Base-by-base conservation (phyloP, 2,113 vertebrate species). In the Nannospalax galili region DNA sequence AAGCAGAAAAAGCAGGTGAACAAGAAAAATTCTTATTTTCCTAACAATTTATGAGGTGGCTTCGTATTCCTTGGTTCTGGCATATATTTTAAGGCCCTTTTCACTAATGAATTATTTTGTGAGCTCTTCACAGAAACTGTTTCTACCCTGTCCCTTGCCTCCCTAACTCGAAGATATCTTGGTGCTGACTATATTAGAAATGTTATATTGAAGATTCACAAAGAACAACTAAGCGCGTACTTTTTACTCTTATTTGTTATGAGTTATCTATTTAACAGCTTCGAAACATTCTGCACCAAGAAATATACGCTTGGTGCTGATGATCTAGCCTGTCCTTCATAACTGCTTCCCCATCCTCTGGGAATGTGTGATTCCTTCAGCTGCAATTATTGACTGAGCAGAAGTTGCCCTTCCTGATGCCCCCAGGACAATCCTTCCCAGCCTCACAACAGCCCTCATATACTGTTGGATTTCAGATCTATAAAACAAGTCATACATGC, bases 11-110 rank as follows among this genome's bases (percentile, higher is more conserved):
- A n/a, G n/a, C n/a, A n/a, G 69, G 45, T 19, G 37, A 73, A 90
- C 11, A 67, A 1, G 72, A 82, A 19, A 82, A 37, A 48, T 56
- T 60, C 17, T 73, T 65, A 30, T 62, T 89, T 92, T 77, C 35
- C 24, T 60, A 40, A 35, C 81, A 74, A 84, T 48, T 62, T 70
- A 26, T 48, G 32, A 87, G 30, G 22, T 35, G 22, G 7, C 12
- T 89, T 89, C n/a, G 24, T 22, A 14, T n/a, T 80, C 5, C 74
- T 69, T 88, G 37, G 14, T 88, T 74, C 37, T 74, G 22, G 35
- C 19, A 56, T 86, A 89, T 90, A 60, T 58, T 79, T 48, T 64
- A 77, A 73, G 22, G 37, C 40, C 26, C 37, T 90, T 92, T 85
- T 70, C 37, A 87, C 9, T 62, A 24, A 37, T 11, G 11, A 74